Percentiles rank a stretch among this genome's conserved stretches.
Evolutionary conservation across 2,113 vertebrate species (phyloP).

Genomic region (Sciurus niger): DNA sequence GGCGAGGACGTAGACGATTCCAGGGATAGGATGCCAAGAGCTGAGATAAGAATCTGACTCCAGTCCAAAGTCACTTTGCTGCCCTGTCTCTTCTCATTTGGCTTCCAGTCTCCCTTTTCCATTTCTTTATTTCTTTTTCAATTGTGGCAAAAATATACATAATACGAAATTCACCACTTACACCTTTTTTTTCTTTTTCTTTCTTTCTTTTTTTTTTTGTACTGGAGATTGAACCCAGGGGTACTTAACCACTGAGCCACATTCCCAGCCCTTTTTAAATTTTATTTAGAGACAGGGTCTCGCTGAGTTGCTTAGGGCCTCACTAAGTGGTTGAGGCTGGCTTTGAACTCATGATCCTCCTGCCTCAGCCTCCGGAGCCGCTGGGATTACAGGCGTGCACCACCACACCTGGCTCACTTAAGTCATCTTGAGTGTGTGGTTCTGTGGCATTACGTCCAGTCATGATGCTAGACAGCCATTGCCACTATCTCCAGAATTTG

Average conservation of each 20-base stretch:
- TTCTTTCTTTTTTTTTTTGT: too few species aligned
- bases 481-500: not conserved
- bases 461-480: not conserved
- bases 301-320: too few species aligned
- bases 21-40: conserved; percentile 55
- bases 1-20: not conserved
- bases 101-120: not conserved
- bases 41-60: conserved; percentile 50
- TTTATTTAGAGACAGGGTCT: too few species aligned
- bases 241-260: too few species aligned
- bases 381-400: too few species aligned
- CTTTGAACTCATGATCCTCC: too few species aligned
- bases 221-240: too few species aligned
- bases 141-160: not conserved
- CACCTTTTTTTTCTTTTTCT: not conserved
- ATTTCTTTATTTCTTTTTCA: not conserved
- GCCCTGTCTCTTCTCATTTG: conserved; percentile 19
- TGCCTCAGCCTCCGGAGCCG: too few species aligned
- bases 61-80: conserved; percentile 12
- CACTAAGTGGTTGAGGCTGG: too few species aligned
- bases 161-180: not conserved
- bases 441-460: not conserved
- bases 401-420: too few species aligned
- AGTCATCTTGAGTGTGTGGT: not conserved
- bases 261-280: too few species aligned